Conservation (phyloP, 2,888 invertebrate species). For the Iphiclides podalirius region DNA sequence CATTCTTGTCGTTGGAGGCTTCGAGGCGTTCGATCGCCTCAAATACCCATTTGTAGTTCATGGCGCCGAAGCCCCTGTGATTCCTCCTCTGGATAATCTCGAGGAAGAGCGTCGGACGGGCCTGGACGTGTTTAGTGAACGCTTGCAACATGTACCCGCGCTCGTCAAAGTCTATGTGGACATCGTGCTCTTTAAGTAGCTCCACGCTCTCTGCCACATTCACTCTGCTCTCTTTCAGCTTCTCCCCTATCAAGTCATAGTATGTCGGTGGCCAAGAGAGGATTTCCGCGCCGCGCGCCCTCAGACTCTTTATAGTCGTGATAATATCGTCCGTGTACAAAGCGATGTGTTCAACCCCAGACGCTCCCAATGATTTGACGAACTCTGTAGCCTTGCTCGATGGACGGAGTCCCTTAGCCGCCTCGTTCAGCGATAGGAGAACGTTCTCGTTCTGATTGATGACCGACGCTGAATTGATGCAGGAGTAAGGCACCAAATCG, state of each 20-base stretch:
- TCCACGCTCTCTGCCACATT: slow-evolving; percentile 88
- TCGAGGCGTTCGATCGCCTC: slow-evolving; percentile 91
- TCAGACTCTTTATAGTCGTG: slow-evolving; percentile 80
- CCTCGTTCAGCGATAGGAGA: slow-evolving; percentile 81
- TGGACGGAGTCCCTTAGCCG: slow-evolving; percentile 58
- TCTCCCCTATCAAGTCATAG: slow-evolving; percentile 89
- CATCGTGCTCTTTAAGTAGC: slow-evolving; percentile 89
- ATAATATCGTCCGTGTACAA: slow-evolving; percentile 69
- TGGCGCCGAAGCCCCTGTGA: slow-evolving; percentile 97
- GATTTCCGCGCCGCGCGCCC: slow-evolving; percentile 92
- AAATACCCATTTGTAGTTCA: slow-evolving; percentile 98
- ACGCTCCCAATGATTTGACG: slow-evolving; percentile 57
- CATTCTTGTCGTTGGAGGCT: slow-evolving; percentile 23
- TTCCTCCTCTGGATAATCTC: slow-evolving; percentile 97
- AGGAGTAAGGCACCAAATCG: slow-evolving; percentile 95
- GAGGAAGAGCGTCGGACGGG: slow-evolving; percentile 96
- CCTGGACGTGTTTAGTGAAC: slow-evolving; percentile 96
- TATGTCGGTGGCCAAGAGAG: slow-evolving; percentile 93
- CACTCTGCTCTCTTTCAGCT: slow-evolving; percentile 86
- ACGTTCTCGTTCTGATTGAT: slow-evolving; percentile 97
- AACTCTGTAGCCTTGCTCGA: slow-evolving; percentile 64
- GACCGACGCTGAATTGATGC: slow-evolving; percentile 96
- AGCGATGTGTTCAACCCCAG: slow-evolving; percentile 69
- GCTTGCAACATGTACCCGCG: slow-evolving; percentile 98
- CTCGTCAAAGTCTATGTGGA: slow-evolving; percentile 98